These are phyloP conservation scores for Clarias pachynema DNA, from an alignment of 2,797 vertebrate genomes.

Conservation along the genomic window DNA sequence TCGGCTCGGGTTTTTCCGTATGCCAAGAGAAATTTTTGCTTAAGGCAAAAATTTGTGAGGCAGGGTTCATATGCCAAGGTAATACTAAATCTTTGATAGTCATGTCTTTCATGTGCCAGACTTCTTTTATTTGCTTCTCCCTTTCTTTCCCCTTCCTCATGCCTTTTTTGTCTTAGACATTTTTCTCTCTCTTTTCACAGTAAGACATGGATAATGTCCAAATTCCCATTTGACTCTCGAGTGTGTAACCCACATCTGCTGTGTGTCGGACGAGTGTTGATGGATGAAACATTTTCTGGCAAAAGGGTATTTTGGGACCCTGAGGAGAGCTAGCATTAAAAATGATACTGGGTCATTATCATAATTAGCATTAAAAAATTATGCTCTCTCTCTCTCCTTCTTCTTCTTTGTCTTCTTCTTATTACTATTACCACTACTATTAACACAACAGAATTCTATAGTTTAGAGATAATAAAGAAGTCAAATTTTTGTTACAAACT, in stretches of 20 bases:
- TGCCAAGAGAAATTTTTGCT: too few species aligned
- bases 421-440: background rate
- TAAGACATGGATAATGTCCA: slow-evolving; percentile 3
- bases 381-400: background rate
- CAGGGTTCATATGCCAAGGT: too few species aligned
- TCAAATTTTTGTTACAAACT: background rate
- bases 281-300: slow-evolving; percentile 35
- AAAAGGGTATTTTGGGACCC: slow-evolving; percentile 45
- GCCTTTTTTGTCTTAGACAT: background rate
- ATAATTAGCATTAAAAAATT: too few species aligned
- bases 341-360: slow-evolving; percentile 16
- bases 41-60: too few species aligned
- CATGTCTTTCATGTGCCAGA: background rate
- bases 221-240: slow-evolving; percentile 22
- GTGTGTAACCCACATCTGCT: slow-evolving; percentile 18
- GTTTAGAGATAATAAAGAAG: background rate
- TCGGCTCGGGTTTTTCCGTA: too few species aligned
- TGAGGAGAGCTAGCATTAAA: slow-evolving; percentile 47
- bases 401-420: background rate
- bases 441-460: background rate
- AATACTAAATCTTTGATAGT: background rate
- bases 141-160: background rate
- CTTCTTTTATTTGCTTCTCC: background rate
- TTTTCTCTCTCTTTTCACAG: background rate
- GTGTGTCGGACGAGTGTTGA: slow-evolving; percentile 21